Evolutionary conservation across 1,140 invertebrate species (phyloP).

Genomic region (Onthophagus taurus): DNA sequence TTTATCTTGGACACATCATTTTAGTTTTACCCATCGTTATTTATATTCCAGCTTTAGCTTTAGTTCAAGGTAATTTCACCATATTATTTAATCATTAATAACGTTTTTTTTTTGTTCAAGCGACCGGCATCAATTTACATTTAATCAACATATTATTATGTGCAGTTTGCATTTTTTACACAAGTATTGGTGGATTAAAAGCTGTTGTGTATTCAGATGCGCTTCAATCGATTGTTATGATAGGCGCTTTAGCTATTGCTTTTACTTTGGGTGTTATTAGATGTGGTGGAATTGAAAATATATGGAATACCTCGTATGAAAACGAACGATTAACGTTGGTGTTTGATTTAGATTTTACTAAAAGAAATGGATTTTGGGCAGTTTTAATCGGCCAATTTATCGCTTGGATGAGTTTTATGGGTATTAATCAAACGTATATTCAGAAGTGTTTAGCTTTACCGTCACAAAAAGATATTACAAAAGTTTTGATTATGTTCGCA

Average conservation of each 20-base stretch:
- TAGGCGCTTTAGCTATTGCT: constrained; percentile 56
- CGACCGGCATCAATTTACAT: constrained; percentile 58
- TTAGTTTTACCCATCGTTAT: constrained; percentile 45
- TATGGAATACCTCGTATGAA: constrained; percentile 38
- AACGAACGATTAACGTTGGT: constrained; percentile 33
- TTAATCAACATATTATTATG: constrained; percentile 58
- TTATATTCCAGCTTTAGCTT: constrained; percentile 74
- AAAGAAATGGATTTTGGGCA: constrained; percentile 48
- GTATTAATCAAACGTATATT: constrained; percentile 47
- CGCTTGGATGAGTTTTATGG: constrained; percentile 46
- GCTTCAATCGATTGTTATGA: constrained; percentile 58
- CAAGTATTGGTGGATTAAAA: constrained; percentile 45
- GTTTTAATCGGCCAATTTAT: constrained; percentile 45
- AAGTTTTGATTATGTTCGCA: constrained; percentile 30
- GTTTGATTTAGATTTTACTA: constrained; percentile 42
- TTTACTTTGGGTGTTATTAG: constrained; percentile 51
- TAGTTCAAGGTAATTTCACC: constrained; percentile 58
- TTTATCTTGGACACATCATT: constrained; percentile 41
- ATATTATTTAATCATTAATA: neutral
- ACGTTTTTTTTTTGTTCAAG: constrained; percentile 39
- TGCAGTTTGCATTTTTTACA: constrained; percentile 70
- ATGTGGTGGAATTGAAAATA: constrained; percentile 48
- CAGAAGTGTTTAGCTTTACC: constrained; percentile 49
- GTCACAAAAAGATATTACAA: constrained; percentile 40
- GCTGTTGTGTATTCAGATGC: constrained; percentile 68